Evolutionary conservation across 2,888 invertebrate genomes (phyloP).

Genomic region (Sylvicola cinctus): DNA sequence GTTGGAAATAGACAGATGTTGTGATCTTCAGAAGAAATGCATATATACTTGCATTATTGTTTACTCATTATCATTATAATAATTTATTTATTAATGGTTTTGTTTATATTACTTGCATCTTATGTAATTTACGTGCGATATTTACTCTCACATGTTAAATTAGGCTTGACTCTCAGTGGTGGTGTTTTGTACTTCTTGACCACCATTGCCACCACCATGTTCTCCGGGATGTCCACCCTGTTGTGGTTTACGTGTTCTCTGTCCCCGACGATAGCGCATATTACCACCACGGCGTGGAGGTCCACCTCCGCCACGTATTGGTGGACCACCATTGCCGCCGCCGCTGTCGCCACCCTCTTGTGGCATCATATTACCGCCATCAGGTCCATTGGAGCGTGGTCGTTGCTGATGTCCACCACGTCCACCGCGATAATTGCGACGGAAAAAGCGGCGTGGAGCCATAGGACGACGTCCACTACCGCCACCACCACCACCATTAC

Average conservation of each 20-base stretch:
- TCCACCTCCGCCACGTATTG: conserved; percentile 22
- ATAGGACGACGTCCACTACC: conserved; percentile 19
- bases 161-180: conserved; percentile 27
- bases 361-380: conserved; percentile 14
- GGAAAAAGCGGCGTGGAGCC: conserved; percentile 41
- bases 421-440: conserved; percentile 52
- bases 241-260: neutral
- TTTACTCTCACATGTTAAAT: conserved; percentile 6
- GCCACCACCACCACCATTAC: conserved; percentile 15
- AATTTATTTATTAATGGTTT: no score
- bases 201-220: conserved; percentile 11
- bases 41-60: no score
- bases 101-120: no score
- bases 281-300: no score
- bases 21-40: no score
- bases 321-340: conserved; percentile 19
- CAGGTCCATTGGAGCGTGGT: conserved; percentile 3
- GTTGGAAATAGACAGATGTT: no score
- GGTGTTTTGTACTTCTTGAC: conserved; percentile 24
- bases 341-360: conserved; percentile 24
- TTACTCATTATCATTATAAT: no score
- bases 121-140: neutral
- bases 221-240: conserved; percentile 17
- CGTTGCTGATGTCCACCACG: conserved; percentile 6
- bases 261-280: no score